Evolutionary conservation across 2,888 invertebrate genomes (phyloP).

Genomic region (Drosophila infuscata): DNA sequence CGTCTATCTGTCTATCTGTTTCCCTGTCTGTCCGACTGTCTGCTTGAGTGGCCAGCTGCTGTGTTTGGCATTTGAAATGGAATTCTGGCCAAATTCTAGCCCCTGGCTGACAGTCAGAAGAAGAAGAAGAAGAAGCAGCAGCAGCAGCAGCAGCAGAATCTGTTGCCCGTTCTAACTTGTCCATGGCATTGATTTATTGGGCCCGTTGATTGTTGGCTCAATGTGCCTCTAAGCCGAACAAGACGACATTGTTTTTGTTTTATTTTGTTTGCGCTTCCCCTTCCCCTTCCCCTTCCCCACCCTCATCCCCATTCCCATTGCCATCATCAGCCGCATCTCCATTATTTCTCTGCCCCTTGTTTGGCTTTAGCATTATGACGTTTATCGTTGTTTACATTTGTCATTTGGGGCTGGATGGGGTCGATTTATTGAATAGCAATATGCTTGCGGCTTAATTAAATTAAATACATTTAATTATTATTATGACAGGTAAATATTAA

Average conservation of each 20-base stretch:
- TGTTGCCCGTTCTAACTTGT: constrained; percentile 46
- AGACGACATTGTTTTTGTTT: constrained; percentile 33
- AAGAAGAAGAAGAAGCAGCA: not conserved
- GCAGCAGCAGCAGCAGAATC: constrained; percentile 6
- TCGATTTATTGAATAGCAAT: constrained; percentile 21
- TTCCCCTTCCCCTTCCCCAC: not conserved
- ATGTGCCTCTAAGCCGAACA: constrained; percentile 40
- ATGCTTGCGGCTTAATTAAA: constrained; percentile 12
- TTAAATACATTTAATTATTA: constrained; percentile 20
- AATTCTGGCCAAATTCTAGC: constrained; percentile 36
- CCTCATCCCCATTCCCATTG: not conserved
- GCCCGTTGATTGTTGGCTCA: constrained; percentile 37
- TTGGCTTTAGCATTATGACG: constrained; percentile 52
- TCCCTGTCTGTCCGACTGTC: constrained; percentile 31
- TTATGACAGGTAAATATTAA: not conserved
- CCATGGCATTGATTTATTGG: constrained; percentile 76
- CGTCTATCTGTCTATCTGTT: constrained; percentile 18
- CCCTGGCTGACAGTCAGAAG: not conserved
- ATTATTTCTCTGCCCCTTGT: constrained; percentile 6
- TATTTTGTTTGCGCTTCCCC: constrained; percentile 8
- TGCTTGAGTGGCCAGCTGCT: constrained; percentile 68
- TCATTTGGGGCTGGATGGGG: constrained; percentile 22
- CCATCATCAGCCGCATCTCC: not conserved
- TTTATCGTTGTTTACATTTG: constrained; percentile 59
- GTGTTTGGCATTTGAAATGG: constrained; percentile 72